Conservation (phyloP, 2,113 vertebrate species). For the Mormyrus lacerda region DNA sequence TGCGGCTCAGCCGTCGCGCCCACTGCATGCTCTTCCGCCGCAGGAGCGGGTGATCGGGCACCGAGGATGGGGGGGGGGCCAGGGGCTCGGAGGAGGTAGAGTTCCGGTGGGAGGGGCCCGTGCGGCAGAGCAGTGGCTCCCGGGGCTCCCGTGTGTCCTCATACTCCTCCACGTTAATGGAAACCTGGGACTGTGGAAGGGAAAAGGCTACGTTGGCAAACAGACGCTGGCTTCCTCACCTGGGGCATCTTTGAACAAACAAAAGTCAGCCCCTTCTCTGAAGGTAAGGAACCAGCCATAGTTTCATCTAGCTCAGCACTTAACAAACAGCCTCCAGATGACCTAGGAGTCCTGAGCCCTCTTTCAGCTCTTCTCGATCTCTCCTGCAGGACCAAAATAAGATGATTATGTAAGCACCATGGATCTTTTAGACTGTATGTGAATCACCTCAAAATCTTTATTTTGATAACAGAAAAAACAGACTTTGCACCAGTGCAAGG, state of each 20-base stretch:
- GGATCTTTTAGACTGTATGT: not conserved
- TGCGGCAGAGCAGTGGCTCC: constrained; percentile 60
- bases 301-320: not conserved
- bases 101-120: constrained; percentile 55
- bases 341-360: not conserved
- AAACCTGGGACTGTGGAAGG: constrained; percentile 63
- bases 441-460: not conserved
- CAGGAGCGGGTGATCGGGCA: constrained; percentile 64
- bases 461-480: too few species aligned
- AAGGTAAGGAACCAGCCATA: not conserved
- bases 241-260: not conserved
- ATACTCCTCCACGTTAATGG: constrained; percentile 70
- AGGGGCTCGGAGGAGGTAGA: constrained; percentile 65
- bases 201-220: not conserved
- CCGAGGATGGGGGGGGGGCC: constrained; percentile 53
- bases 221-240: not conserved
- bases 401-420: not conserved
- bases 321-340: not conserved
- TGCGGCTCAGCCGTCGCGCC: constrained; percentile 68
- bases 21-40: constrained; percentile 75
- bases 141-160: constrained; percentile 69
- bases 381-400: not conserved
- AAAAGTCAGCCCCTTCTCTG: not conserved
- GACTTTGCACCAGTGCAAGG: too few species aligned
- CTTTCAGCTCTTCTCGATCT: not conserved